Evolutionary conservation across 2,113 vertebrate genomes (phyloP), one percentile per base, ranked within the genome.

Genomic region (Morone saxatilis): DNA sequence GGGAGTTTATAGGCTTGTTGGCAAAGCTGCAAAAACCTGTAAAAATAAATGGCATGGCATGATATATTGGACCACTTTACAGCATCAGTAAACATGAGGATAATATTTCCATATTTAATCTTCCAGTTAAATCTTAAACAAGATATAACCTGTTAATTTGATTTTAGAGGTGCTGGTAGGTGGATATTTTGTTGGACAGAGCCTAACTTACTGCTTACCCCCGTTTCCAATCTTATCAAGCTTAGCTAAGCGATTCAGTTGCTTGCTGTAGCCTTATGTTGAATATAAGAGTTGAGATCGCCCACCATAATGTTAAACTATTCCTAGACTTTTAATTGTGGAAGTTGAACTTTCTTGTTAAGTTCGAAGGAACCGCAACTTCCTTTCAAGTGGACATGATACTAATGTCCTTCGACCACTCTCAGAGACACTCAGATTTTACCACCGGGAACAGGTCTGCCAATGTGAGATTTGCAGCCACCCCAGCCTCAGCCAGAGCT

Each of bases 391-490:
- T 56, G 51, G 36, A 53, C 53, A 47, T 56, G 63, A 67, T 7
- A 22, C n/a, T 61, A 9, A 75, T 76, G 13, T 76, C 70, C 20
- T 57, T 25, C 2, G 6, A 63, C 7, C 40, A 76, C 72, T 81
- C 80, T 70, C 50, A 66, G 71, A 51, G 78, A 77, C 88, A 78
- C 69, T 38, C 70, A 71, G 47, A 62, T 84, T 76, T 90, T 76
- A 76, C 68, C 31, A 81, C 74, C 22, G 11, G 74, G 71, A 85
- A 73, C 81, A 67, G 36, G 70, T 90, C 86, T 84, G 89, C 86
- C 87, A 88, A 48, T 81, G 50, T 78, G 83, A 88, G 90, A 87
- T 94, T 91, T 88, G 88, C 87, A 86, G 89, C 69, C 83, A 68
- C 78, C 66, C 63, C 53, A 17, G 83, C 77, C 71, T 88, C 80